Evolutionary conservation across 2,888 invertebrate species (phyloP).

Genomic region (Sinopyrophorus schimmeli): DNA sequence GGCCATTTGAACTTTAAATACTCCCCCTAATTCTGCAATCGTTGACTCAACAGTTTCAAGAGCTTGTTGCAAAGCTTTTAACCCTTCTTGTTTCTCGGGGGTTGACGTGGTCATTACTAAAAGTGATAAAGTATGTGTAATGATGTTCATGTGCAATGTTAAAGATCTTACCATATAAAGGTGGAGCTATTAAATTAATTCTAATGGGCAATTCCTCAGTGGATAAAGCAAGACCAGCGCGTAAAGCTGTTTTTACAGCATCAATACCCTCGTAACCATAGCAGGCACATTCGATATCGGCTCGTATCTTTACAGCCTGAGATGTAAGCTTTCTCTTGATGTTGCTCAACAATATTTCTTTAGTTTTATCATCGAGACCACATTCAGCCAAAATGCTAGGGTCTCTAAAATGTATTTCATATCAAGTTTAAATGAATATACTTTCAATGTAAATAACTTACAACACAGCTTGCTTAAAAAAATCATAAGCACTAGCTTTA

Average conservation of each 20-base stretch:
- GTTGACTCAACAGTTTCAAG: constrained; percentile 84
- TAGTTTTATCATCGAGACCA: constrained; percentile 88
- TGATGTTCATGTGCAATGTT: neutral
- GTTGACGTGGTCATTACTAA: constrained; percentile 94
- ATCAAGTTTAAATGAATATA: constrained; percentile 6
- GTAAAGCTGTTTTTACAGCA: constrained; percentile 92
- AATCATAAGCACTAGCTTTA: constrained; percentile 95
- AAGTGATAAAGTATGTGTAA: too few species aligned
- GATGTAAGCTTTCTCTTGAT: constrained; percentile 96
- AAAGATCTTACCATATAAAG: constrained; percentile 74
- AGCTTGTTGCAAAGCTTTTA: constrained; percentile 86
- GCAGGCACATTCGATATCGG: constrained; percentile 92
- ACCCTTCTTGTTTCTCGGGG: constrained; percentile 91
- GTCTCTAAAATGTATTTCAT: constrained; percentile 78
- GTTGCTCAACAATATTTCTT: constrained; percentile 89
- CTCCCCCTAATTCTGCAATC: constrained; percentile 84
- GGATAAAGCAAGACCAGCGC: constrained; percentile 86
- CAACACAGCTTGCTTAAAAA: constrained; percentile 97
- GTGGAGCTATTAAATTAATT: constrained; percentile 98
- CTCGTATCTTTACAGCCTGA: constrained; percentile 94
- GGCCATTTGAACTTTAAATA: constrained; percentile 93
- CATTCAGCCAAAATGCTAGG: constrained; percentile 95
- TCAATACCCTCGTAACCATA: constrained; percentile 99
- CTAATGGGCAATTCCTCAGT: constrained; percentile 95
- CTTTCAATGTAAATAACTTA: constrained; percentile 59